phyloP scores from a whole-genome alignment of 2,113 vertebrate species.

The Phoxinus phoxinus region DNA sequence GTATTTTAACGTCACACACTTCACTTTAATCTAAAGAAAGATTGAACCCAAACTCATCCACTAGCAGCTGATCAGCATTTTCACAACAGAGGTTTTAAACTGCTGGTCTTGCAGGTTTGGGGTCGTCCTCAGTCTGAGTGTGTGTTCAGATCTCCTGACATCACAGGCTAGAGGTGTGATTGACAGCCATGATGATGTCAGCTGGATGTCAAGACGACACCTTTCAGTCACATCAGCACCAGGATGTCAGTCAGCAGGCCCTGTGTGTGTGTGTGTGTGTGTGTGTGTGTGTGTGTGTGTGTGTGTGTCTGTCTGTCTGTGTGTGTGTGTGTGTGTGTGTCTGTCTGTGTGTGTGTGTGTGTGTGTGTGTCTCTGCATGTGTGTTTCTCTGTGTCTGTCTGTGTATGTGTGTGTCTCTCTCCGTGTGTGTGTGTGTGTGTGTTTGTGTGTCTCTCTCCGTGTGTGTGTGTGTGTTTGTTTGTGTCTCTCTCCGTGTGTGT shows the following conservation, averaged over 20 bases:
- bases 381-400: too few relatives aligned
- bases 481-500: too few relatives aligned
- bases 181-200: slow-evolving; percentile 12
- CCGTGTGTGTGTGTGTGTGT: too few relatives aligned
- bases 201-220: slow-evolving; percentile 28
- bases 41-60: neutral
- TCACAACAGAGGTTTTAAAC: neutral
- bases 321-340: too few relatives aligned
- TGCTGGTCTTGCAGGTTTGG: neutral
- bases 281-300: neutral
- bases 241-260: neutral
- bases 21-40: neutral
- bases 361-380: too few relatives aligned
- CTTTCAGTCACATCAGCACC: slow-evolving; percentile 24
- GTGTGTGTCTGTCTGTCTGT: too few relatives aligned
- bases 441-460: too few relatives aligned
- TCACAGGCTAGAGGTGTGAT: neutral
- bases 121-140: neutral
- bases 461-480: too few relatives aligned
- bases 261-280: too few relatives aligned
- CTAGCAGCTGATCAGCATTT: neutral
- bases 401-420: too few relatives aligned
- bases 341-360: too few relatives aligned
- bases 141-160: slow-evolving; percentile 33
- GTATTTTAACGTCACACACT: too few relatives aligned